Base-by-base conservation (phyloP, 2,113 vertebrate species). In the Hemibagrus wyckioides region DNA sequence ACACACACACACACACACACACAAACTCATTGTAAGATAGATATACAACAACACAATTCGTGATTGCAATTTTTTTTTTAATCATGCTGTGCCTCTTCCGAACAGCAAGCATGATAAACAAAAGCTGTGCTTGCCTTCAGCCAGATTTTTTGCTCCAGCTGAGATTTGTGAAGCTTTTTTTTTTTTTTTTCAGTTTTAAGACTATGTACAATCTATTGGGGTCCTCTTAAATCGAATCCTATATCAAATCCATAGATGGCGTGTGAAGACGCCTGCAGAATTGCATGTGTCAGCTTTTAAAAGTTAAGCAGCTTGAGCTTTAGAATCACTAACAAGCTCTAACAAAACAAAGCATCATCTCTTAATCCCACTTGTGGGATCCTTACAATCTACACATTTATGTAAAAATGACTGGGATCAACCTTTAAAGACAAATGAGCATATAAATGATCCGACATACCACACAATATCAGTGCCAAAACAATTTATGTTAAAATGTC, bases 1-100 rank as follows among this genome's bases (percentile, higher is more conserved):
- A 77, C 39, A 41, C 33, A 73, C 69, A 73, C 36, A 41, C 39
- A 75, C 39, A 50, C 73, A 77, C 71, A 75, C 75, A 77, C 75
- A 77, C 41, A 77, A 0, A 77, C 71, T 23, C 36, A 75, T 4
- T 15, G 33, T 17, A 25, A 41, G 36, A 73, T 9, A 17, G 9
- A 76, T 48, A 76, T 7, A 0, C 36, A 75, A 44, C 33, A 23
- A 76, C 39, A 69, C 30, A 1, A 19, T 67, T 67, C 19, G n/a
- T 41, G 19, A 25, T 41, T 65, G 63, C n/a, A 30, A 15, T 11
- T 30, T 65, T 73, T 73, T 19, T 69, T 63, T n/a, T 11, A n/a
- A 69, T 36, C 8, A 73, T 73, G 39, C 69, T 25, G 69, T 4
- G 69, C 5, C 39, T 41, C 19, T 41, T 73, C 21, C 1, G 3